Percentiles rank a stretch among this genome's conserved stretches.
Evolutionary conservation across 1,140 invertebrate species (phyloP).

Genomic region (Lanistes nyassanus): DNA sequence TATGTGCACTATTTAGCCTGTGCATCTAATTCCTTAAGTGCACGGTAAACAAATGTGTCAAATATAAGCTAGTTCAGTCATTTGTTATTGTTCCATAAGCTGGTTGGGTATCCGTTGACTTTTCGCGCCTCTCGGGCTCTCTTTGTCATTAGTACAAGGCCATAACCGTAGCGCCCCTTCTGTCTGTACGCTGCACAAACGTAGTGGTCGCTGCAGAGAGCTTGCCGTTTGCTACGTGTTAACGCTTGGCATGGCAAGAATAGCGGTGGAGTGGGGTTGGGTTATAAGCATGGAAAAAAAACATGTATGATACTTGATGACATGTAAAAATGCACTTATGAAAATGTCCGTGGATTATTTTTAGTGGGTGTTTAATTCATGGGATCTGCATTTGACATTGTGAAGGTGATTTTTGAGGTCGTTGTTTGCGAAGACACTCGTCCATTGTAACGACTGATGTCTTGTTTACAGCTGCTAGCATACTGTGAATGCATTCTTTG

Average conservation of each 20-base stretch:
- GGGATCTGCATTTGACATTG: slow-evolving; percentile 52
- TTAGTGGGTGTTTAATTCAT: slow-evolving; percentile 58
- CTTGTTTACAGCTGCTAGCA: background rate
- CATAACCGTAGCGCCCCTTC: background rate
- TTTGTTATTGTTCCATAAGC: too few species aligned
- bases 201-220: too few species aligned
- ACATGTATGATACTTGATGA: too few species aligned
- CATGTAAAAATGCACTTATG: slow-evolving; percentile 2
- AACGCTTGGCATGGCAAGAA: too few species aligned
- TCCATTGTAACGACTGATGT: background rate
- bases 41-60: too few species aligned
- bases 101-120: background rate
- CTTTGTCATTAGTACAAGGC: slow-evolving; percentile 4
- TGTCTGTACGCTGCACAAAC: too few species aligned
- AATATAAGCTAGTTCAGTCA: too few species aligned
- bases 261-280: too few species aligned
- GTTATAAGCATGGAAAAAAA: too few species aligned
- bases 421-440: slow-evolving; percentile 45
- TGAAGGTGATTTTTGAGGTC: slow-evolving; percentile 58
- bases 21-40: too few species aligned
- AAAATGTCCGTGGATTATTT: slow-evolving; percentile 40
- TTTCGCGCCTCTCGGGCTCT: slow-evolving; percentile 3
- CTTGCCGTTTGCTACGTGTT: too few species aligned
- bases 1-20: too few species aligned
- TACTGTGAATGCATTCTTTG: background rate